A percentile compares a stretch with the other conserved stretches of the same genome.
Evolutionary conservation across 2,797 vertebrate species (phyloP).

Genomic region (Gambusia yucatana): DNA sequence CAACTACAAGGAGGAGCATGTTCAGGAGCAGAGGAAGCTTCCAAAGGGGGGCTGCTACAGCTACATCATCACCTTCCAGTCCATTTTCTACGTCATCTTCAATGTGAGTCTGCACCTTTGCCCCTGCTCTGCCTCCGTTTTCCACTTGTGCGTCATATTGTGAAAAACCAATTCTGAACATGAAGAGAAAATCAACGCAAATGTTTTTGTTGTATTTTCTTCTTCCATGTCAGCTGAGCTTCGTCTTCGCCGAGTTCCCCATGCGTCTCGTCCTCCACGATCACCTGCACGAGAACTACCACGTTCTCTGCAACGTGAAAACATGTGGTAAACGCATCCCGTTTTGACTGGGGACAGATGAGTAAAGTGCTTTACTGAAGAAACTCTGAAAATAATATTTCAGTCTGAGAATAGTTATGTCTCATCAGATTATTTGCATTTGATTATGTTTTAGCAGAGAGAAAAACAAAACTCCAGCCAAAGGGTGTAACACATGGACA

Average conservation of each 20-base stretch:
- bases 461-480: background rate
- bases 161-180: background rate
- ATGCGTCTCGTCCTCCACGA: constrained; percentile 88
- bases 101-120: constrained; percentile 80
- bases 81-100: constrained; percentile 88
- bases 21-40: constrained; percentile 84
- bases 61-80: constrained; percentile 91
- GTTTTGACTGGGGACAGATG: background rate
- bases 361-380: background rate
- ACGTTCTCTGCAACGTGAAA: constrained; percentile 82
- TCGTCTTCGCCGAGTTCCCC: constrained; percentile 92
- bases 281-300: constrained; percentile 80
- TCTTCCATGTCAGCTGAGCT: constrained; percentile 85
- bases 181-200: background rate
- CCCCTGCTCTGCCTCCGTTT: background rate
- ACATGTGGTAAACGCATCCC: constrained; percentile 84
- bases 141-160: background rate
- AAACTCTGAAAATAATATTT: background rate
- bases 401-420: background rate
- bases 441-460: background rate
- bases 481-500: background rate
- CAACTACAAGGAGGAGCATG: constrained; percentile 90
- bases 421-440: background rate
- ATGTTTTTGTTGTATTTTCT: background rate
- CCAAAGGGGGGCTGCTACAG: constrained; percentile 85